phyloP scores from a whole-genome alignment of 2,888 invertebrate species.

The Zeuzera pyrina region DNA sequence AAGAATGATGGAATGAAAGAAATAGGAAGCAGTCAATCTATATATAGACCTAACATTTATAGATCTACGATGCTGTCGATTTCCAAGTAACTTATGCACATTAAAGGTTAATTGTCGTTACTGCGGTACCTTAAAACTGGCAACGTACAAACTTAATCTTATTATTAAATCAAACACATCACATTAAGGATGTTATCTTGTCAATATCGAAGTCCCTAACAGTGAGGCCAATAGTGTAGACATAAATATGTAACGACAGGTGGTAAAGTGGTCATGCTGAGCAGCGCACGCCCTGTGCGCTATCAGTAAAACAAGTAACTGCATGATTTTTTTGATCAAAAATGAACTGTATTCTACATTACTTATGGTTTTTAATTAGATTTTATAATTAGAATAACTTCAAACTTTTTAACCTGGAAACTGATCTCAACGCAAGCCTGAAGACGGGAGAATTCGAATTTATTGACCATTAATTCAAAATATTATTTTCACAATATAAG shows the following conservation, averaged over 20 bases:
- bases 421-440: slow-evolving; percentile 65
- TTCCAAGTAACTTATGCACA: slow-evolving; percentile 13
- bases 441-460: slow-evolving; percentile 73
- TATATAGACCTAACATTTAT: no score
- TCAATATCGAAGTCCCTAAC: slow-evolving; percentile 73
- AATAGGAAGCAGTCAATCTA: no score
- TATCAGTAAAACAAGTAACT: slow-evolving; percentile 34
- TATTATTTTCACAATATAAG: slow-evolving; percentile 74
- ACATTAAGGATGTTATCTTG: slow-evolving; percentile 75
- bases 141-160: slow-evolving; percentile 64
- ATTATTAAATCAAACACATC: slow-evolving; percentile 75
- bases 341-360: slow-evolving; percentile 41
- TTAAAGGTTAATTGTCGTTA: slow-evolving; percentile 46
- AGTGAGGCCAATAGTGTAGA: slow-evolving; percentile 72
- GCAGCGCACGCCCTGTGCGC: slow-evolving; percentile 59
- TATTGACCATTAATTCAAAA: slow-evolving; percentile 74
- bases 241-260: slow-evolving; percentile 74
- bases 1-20: no score
- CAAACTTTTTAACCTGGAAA: slow-evolving; percentile 18
- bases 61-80: no score
- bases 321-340: slow-evolving; percentile 29
- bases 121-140: slow-evolving; percentile 42
- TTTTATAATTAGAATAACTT: slow-evolving; percentile 16
- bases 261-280: slow-evolving; percentile 71
- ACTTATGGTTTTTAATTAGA: slow-evolving; percentile 36